Base-by-base conservation (phyloP, 2,113 vertebrate genomes). In the Dicrurus megarhynchus region DNA sequence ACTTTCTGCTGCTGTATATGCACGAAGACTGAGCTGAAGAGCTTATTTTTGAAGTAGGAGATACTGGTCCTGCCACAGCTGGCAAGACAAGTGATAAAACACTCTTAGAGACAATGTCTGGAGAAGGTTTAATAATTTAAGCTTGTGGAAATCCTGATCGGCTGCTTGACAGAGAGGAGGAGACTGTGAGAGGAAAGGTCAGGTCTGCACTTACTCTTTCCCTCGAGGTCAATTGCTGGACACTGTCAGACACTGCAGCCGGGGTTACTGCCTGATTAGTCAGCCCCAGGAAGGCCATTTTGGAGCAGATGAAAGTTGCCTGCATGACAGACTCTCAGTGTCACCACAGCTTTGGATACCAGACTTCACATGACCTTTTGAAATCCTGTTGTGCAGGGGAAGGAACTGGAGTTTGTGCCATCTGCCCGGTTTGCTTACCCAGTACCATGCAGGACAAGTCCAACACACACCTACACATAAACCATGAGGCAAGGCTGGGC, bases 41-140 rank as follows among this genome's bases (percentile, higher is more conserved):
- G 80, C 68, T 97, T 94, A 64, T 93, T 97, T 97, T 92, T 89
- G 92, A 93, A 97, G 94, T 37, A 93, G 77, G 83, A 97, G 93
- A 96, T 63, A 73, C n/a, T 93, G 91, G 92, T 95, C 80, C 94
- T 95, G 92, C 75, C 83, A 90, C 86, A 96, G 95, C 37, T 93
- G 75, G 82, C 88, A 89, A 79, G 75, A 90, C 84, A 96, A 96
- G 89, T 84, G 96, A 95, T 88, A 87, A 19, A 90, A 96, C 87
- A 85, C 79, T 92, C 90, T 73, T 75, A 73, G 71, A 94, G 87
- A 89, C 91, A 97, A 92, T 86, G 89, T 77, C 84, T 91, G 63
- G 82, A 94, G 93, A 42, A 88, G 63, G 85, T 95, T 95, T 95
- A 74, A 94, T 95, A 96, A 96, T 94, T 97, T 87, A 89, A 87